Base-by-base conservation (phyloP, 1,140 invertebrate genomes). In the Orchestia grillus region DNA sequence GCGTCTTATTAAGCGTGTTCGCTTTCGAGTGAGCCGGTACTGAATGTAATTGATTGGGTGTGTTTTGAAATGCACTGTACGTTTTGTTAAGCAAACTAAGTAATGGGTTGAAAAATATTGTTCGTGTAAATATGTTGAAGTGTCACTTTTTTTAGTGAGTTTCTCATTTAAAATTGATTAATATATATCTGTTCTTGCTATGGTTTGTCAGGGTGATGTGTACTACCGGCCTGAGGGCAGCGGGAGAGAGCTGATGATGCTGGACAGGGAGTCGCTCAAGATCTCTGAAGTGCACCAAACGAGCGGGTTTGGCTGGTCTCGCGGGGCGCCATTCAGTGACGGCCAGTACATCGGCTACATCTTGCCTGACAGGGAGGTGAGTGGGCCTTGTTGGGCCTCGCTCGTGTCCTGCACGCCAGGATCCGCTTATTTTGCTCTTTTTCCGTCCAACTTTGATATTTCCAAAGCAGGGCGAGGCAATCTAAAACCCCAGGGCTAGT, bases 281-380 rank as follows among this genome's bases (percentile, higher is more conserved):
- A 97, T 97, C 77, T 97, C 97, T 23, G 97, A 97, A 88, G 97
- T 97, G 91, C 97, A 98, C n/a, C 98, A 98, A 87, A 97, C 98
- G 43, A 98, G 98, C 96, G 98, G 98, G 92, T 97, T 97, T 96
- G 98, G 98, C 96, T 98, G 98, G 97, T 97, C 98, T 45, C 97
- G 98, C 28, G 98, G 98, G 92, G 98, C 98, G 11, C 98, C 99
- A 97, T 99, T 99, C 97, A 98, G 98, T 97, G 99, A 99, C 97
- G 98, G 98, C n/a, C 98, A 98, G 96, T 98, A 98, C 97, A 98
- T 99, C 95, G 98, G 98, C 97, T 98, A 98, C 97, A 98, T 99
- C 96, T 98, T 98, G 92, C 98, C 98, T 28, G 98, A 98, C 28
- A 98, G 98, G 98, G 98, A 98, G 97, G 98, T 99, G 98, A 6